Evolutionary conservation across 2,797 vertebrate species (phyloP), one percentile per base, ranked within the genome.

Genomic region (Typhlichthys subterraneus): DNA sequence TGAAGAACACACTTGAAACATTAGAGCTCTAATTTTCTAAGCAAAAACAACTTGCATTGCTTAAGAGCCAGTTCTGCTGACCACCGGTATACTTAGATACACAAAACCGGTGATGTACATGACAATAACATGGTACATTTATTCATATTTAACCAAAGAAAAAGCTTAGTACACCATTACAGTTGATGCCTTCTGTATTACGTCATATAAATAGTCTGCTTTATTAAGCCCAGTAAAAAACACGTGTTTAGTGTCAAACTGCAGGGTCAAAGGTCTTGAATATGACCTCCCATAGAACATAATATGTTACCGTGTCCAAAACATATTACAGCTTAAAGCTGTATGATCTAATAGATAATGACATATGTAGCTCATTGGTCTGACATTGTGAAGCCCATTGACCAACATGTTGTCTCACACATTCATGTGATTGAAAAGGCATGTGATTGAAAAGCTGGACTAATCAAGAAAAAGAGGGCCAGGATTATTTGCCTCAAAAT

Each of bases 1-100:
- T 62, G 47, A 67, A 61, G 59, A 74, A 77, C 69, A 68, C 61
- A 76, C 80, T 81, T 87, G 85, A 90, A 94, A 93, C 84, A 85
- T 82, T 84, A 88, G 88, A 87, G 84, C 92, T 94, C 65, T 92
- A 95, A 94, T 96, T 95, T 95, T 83, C 83, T 17, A 74, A 67
- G 79, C 88, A 91, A 81, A 95, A 95, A 95, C 94, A 96, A 78
- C 86, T 81, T 29, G 46, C 66, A 59, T 70, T 42, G 62, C 81
- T 77, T 82, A 76, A 67, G 70, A 85, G 65, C 69, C 85, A 77
- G 67, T 81, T 70, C 11, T 75, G 69, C 82, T 85, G 84, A 81
- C 91, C 88, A 81, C 85, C 73, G 79, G 65, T 83, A 87, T 85
- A 92, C 90, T 89, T 90, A 85, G 88, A 85, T 73, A 57, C 79